Conservation (phyloP, 2,797 vertebrate genomes). For the Alcedo quadribrachys region DNA sequence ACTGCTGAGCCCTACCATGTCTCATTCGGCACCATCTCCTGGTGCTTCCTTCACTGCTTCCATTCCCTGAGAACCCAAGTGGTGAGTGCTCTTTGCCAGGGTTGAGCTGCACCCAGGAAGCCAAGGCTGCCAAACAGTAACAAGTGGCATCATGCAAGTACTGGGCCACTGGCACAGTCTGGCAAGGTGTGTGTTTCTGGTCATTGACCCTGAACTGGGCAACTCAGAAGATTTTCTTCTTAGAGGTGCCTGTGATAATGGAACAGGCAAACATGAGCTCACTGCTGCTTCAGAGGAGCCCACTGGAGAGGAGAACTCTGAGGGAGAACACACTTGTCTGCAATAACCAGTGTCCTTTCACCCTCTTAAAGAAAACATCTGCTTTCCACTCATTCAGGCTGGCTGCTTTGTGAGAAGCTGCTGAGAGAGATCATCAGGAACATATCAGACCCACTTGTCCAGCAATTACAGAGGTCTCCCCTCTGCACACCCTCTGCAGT, state of each 20-base stretch:
- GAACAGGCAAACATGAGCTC: background rate
- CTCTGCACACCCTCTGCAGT: background rate
- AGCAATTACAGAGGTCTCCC: background rate
- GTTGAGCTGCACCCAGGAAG: background rate
- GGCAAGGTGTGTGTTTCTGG: background rate
- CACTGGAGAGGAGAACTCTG: background rate
- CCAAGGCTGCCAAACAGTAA: background rate
- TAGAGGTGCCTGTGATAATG: fast-evolving
- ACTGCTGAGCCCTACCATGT: fast-evolving
- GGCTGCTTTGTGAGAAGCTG: constrained; percentile 30
- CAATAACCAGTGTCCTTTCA: constrained; percentile 26
- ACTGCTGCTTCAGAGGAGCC: background rate
- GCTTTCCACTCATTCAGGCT: constrained; percentile 26
- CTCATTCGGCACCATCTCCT: background rate
- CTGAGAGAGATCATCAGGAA: constrained; percentile 47
- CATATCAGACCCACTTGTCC: constrained; percentile 58
- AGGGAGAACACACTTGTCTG: background rate
- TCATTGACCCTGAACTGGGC: background rate
- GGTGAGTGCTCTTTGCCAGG: background rate
- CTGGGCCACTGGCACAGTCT: background rate
- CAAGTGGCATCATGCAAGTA: background rate
- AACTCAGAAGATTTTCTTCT: background rate
- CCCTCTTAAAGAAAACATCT: constrained; percentile 15
- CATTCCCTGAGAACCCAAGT: background rate
- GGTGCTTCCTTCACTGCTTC: background rate